These are phyloP conservation scores for Lepidochitona cinerea DNA, from an alignment of 2,888 invertebrate species.

Conservation along the genomic window DNA sequence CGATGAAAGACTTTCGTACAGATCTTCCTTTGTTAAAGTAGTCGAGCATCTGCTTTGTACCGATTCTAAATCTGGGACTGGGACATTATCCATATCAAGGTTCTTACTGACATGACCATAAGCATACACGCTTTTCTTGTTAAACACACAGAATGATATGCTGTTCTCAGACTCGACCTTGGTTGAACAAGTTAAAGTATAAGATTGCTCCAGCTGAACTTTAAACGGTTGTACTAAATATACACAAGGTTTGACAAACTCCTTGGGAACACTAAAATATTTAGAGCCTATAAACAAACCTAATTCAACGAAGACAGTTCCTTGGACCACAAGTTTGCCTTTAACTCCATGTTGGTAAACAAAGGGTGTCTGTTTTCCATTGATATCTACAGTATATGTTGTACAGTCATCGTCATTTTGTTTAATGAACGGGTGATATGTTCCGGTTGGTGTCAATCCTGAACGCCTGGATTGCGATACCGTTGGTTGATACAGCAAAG, in stretches of 20 bases:
- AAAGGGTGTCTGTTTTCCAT: conserved; percentile 25
- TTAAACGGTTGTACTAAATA: background rate
- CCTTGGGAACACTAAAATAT: background rate
- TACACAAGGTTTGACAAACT: background rate
- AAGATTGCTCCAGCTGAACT: background rate
- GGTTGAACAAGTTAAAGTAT: background rate
- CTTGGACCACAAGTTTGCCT: conserved; percentile 37
- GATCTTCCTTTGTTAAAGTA: background rate
- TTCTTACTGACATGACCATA: background rate
- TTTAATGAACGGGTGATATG: background rate
- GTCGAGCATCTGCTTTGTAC: background rate
- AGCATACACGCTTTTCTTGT: background rate
- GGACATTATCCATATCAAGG: background rate
- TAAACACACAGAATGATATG: background rate
- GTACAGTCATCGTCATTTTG: background rate
- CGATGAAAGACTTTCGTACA: conserved; percentile 21
- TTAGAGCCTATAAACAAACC: conserved; percentile 37
- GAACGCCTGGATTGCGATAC: background rate
- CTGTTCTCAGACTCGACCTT: background rate
- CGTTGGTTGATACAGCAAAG: background rate
- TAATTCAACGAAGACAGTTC: conserved; percentile 43
- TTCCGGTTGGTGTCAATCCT: background rate
- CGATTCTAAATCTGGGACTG: background rate
- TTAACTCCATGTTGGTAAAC: conserved; percentile 42
- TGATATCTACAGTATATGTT: background rate